Percentiles rank a stretch among this genome's conserved stretches.
Conservation (phyloP, 1,140 invertebrate genomes). For the Drusus annulatus region DNA sequence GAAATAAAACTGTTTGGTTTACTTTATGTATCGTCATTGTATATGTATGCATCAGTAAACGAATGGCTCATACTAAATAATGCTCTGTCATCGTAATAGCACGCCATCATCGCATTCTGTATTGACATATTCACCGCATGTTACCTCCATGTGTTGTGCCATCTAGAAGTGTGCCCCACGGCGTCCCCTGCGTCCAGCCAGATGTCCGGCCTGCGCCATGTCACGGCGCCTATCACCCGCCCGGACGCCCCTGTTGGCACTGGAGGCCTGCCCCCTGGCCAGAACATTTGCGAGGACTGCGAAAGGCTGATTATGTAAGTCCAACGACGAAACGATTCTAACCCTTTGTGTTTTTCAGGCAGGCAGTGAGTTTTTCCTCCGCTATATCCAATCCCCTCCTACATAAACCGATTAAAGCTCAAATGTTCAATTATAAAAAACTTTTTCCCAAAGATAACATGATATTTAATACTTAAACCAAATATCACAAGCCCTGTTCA, state of each 20-base stretch:
- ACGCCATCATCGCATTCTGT: conserved; percentile 22
- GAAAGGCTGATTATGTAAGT: conserved; percentile 96
- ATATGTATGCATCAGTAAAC: too few species aligned
- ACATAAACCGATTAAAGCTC: too few species aligned
- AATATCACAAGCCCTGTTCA: too few species aligned
- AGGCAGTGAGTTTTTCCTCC: background rate
- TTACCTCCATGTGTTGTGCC: conserved; percentile 50
- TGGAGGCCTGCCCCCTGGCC: conserved; percentile 83
- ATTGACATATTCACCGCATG: conserved; percentile 53
- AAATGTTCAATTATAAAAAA: too few species aligned
- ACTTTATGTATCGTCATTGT: too few species aligned
- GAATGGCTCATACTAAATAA: background rate
- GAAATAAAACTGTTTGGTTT: too few species aligned
- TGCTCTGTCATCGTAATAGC: conserved; percentile 14
- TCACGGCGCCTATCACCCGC: conserved; percentile 79
- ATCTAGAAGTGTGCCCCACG: conserved; percentile 60
- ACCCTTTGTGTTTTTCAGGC: conserved; percentile 41
- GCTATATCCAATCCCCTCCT: background rate
- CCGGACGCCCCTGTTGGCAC: conserved; percentile 79
- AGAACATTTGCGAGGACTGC: conserved; percentile 94
- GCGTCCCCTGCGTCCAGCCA: conserved; percentile 59
- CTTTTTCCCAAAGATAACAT: too few species aligned
- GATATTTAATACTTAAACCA: too few species aligned
- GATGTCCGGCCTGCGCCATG: conserved; percentile 74
- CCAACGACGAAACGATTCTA: conserved; percentile 54